Conservation (phyloP, 2,888 invertebrate species). For the Diabrotica balteata region DNA sequence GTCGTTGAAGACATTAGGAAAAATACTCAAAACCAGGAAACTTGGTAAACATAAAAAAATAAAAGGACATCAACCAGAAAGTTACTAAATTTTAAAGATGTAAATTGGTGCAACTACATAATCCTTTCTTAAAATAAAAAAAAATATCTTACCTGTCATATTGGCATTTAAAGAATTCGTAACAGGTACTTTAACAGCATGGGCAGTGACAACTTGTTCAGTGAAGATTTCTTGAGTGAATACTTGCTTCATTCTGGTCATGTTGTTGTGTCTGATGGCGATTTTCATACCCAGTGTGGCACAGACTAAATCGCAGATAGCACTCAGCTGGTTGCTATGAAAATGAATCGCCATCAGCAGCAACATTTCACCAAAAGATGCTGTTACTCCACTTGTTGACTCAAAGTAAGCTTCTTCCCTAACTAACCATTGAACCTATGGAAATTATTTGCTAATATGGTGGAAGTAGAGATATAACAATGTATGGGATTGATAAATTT, state of each 20-base stretch:
- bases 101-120: too few species aligned
- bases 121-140: too few species aligned
- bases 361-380: constrained; percentile 95
- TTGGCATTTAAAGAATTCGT: constrained; percentile 87
- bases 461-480: background rate
- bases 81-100: too few species aligned
- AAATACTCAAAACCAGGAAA: too few species aligned
- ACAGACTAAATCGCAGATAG: constrained; percentile 93
- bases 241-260: constrained; percentile 88
- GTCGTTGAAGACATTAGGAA: too few species aligned
- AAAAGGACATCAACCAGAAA: too few species aligned
- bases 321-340: constrained; percentile 91
- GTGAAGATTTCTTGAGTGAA: constrained; percentile 97
- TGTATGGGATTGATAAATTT: background rate
- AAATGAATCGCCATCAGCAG: constrained; percentile 96
- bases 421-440: constrained; percentile 82
- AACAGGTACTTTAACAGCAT: constrained; percentile 95
- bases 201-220: constrained; percentile 94
- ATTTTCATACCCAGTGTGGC: constrained; percentile 96
- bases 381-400: constrained; percentile 82
- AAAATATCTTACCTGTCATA: constrained; percentile 64
- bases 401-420: constrained; percentile 90
- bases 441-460: background rate
- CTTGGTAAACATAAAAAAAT: too few species aligned
- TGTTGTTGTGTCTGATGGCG: constrained; percentile 83